These are phyloP conservation scores for Catostylus mosaicus DNA, from an alignment of 30 jellyfish, hydroid and myxozoan genomes.

Conservation along the genomic window DNA sequence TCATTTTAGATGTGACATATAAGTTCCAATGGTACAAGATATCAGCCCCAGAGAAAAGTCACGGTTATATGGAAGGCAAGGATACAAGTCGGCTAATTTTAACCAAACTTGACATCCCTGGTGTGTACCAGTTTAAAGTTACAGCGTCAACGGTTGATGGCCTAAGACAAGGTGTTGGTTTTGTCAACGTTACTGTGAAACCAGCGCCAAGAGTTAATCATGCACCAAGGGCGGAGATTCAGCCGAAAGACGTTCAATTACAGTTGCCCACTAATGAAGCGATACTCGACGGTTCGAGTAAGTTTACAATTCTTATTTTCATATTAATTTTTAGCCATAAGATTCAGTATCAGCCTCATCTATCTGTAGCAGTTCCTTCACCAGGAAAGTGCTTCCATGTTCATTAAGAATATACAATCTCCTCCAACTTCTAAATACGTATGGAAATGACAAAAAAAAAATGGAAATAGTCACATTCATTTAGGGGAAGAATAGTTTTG, in stretches of 20 bases:
- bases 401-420: too few species aligned
- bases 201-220: slow-evolving; percentile 85
- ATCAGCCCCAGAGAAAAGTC: slow-evolving; percentile 91
- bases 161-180: slow-evolving; percentile 79
- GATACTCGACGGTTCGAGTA: slow-evolving; percentile 95
- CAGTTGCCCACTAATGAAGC: slow-evolving; percentile 89
- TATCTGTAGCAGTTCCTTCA: too few species aligned
- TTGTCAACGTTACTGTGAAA: slow-evolving; percentile 89
- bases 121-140: slow-evolving; percentile 91
- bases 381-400: too few species aligned
- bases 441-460: too few species aligned
- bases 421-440: too few species aligned
- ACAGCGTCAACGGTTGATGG: slow-evolving; percentile 59
- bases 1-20: slow-evolving; percentile 70
- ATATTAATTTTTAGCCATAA: too few species aligned
- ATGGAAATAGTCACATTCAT: too few species aligned
- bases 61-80: slow-evolving; percentile 97
- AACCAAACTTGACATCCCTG: slow-evolving; percentile 88
- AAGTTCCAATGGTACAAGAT: slow-evolving; percentile 87
- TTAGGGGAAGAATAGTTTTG: too few species aligned
- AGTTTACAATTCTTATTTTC: too few species aligned
- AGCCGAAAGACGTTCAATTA: slow-evolving; percentile 90
- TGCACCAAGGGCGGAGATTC: slow-evolving; percentile 98
- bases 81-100: slow-evolving; percentile 67
- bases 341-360: too few species aligned